Conservation (phyloP, 2,797 vertebrate genomes). For the Lophius americanus region DNA sequence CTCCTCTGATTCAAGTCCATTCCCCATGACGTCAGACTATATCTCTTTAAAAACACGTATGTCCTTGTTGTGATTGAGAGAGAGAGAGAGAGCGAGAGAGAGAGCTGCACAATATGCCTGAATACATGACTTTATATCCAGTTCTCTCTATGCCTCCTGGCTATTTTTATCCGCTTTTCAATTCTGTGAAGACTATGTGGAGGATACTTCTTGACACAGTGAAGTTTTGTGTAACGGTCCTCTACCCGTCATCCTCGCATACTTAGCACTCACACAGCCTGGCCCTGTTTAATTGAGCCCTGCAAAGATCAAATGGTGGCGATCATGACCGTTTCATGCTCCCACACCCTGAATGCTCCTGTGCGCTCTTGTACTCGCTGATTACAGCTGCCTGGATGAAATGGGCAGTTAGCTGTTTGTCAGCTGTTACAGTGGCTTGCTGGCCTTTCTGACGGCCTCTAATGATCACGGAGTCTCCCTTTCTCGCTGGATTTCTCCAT, state of each 20-base stretch:
- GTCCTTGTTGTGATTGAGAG: not conserved
- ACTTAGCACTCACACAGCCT: not conserved
- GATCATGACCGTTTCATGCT: slow-evolving; percentile 23
- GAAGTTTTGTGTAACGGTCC: slow-evolving; percentile 6
- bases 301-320: slow-evolving; percentile 18
- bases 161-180: slow-evolving; percentile 9
- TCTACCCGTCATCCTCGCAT: slow-evolving; percentile 25
- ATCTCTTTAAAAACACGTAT: slow-evolving; percentile 3
- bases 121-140: slow-evolving; percentile 10
- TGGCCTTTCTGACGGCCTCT: slow-evolving; percentile 35
- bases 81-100: too few relatives aligned
- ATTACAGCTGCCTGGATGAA: slow-evolving; percentile 56
- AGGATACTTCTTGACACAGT: not conserved
- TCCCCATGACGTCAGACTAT: not conserved
- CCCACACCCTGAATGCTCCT: slow-evolving; percentile 19
- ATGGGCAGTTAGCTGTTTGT: slow-evolving; percentile 66
- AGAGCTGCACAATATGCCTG: not conserved
- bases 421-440: slow-evolving; percentile 61
- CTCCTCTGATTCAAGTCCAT: slow-evolving; percentile 5
- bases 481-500: slow-evolving; percentile 28
- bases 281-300: slow-evolving; percentile 10
- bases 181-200: slow-evolving; percentile 7
- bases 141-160: slow-evolving; percentile 16
- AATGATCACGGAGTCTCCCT: slow-evolving; percentile 33
- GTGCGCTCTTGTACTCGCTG: slow-evolving; percentile 40